These are phyloP conservation scores for Brenthis daphne DNA, from an alignment of 2,888 invertebrate species.

Conservation along the genomic window DNA sequence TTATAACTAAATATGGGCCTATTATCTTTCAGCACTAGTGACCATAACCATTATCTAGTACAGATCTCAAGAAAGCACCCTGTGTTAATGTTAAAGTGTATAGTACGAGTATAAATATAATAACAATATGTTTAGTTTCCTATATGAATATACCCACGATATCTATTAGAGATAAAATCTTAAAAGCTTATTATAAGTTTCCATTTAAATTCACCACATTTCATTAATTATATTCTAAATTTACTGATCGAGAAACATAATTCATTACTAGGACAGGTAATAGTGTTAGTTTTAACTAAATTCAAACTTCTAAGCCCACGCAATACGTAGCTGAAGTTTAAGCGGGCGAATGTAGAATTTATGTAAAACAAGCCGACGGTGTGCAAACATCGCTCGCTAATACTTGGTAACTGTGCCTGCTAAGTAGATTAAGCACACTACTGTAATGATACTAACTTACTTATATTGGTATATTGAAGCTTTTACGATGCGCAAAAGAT, in stretches of 20 bases:
- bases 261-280: constrained; percentile 17
- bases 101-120: too few species aligned
- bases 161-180: too few species aligned
- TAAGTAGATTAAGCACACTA: constrained; percentile 66
- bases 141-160: too few species aligned
- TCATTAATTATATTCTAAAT: not conserved
- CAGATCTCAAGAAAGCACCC: too few species aligned
- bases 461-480: constrained; percentile 25
- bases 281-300: constrained; percentile 23
- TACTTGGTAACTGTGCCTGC: constrained; percentile 58
- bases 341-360: constrained; percentile 64
- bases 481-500: constrained; percentile 13
- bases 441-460: constrained; percentile 32
- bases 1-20: too few species aligned
- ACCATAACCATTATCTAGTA: too few species aligned
- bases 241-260: constrained; percentile 4
- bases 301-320: constrained; percentile 26
- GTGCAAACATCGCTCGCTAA: constrained; percentile 60
- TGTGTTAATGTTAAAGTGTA: too few species aligned
- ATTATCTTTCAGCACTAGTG: too few species aligned
- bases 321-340: constrained; percentile 30
- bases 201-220: not conserved
- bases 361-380: constrained; percentile 68
- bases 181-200: not conserved
- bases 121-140: too few species aligned